Conservation (phyloP, 2,888 invertebrate species). For the Arenicola marina region DNA sequence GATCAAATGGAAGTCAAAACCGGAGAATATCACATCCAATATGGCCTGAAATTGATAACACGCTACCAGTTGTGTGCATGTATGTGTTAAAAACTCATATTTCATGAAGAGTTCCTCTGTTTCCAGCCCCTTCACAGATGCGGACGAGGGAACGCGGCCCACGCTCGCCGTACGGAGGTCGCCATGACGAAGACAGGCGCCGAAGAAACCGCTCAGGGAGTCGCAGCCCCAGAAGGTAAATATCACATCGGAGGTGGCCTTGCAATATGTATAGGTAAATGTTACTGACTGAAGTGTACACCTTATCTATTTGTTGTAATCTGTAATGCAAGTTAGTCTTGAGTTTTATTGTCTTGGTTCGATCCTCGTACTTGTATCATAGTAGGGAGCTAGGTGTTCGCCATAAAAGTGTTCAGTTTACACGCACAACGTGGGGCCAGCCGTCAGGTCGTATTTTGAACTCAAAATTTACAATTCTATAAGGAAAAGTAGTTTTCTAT, state of each 20-base stretch:
- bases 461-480: too few species aligned
- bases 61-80: neutral
- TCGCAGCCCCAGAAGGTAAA: slow-evolving; percentile 15
- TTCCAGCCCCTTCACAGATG: slow-evolving; percentile 24
- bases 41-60: too few species aligned
- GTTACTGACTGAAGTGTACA: too few species aligned
- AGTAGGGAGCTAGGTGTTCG: too few species aligned
- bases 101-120: neutral
- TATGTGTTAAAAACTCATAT: neutral
- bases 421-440: neutral
- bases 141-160: slow-evolving; percentile 15
- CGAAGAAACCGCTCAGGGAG: slow-evolving; percentile 10
- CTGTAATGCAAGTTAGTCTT: too few species aligned
- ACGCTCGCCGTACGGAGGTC: slow-evolving; percentile 11
- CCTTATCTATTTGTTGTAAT: too few species aligned
- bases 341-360: too few species aligned
- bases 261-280: too few species aligned
- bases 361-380: too few species aligned
- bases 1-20: neutral
- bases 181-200: slow-evolving; percentile 8
- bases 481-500: too few species aligned
- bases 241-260: too few species aligned
- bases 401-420: neutral
- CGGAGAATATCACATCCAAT: too few species aligned
- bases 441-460: neutral